A percentile compares a stretch with the other conserved stretches of the same genome.
phyloP scores from a whole-genome alignment of 2,797 vertebrate genomes.

The Poliocrania exsul region DNA sequence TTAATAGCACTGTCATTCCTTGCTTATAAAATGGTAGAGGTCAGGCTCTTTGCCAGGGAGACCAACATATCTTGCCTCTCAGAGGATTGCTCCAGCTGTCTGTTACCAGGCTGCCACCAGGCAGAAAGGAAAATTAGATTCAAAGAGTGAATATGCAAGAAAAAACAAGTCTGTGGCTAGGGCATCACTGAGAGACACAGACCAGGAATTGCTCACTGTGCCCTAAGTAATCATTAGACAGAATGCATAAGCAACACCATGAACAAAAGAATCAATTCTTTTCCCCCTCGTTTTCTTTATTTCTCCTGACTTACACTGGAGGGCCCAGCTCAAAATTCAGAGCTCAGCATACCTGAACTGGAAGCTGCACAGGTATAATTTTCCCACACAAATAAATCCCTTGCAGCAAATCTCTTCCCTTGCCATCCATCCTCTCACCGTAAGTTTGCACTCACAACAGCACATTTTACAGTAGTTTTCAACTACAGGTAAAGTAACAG shows the following conservation, averaged over 20 bases:
- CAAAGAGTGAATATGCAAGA: constrained; percentile 1
- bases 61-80: constrained; percentile 7
- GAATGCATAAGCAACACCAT: neutral
- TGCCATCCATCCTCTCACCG: neutral
- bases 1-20: constrained; percentile 43
- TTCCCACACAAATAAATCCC: neutral
- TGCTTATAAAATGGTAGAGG: constrained; percentile 44
- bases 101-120: constrained; percentile 45
- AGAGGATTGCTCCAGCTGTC: constrained; percentile 33
- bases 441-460: neutral
- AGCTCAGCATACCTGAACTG: neutral
- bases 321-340: neutral
- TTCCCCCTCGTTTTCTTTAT: neutral
- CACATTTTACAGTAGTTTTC: neutral
- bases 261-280: neutral
- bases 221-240: neutral
- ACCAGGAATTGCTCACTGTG: neutral
- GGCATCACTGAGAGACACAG: neutral
- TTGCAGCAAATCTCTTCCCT: neutral
- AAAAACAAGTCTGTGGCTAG: neutral
- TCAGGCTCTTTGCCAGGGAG: constrained; percentile 51
- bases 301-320: neutral
- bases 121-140: constrained; percentile 31
- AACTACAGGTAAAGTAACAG: neutral
- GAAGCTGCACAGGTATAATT: neutral